phyloP scores from a whole-genome alignment of 2,888 invertebrate species.

The Andrena bicolor region DNA sequence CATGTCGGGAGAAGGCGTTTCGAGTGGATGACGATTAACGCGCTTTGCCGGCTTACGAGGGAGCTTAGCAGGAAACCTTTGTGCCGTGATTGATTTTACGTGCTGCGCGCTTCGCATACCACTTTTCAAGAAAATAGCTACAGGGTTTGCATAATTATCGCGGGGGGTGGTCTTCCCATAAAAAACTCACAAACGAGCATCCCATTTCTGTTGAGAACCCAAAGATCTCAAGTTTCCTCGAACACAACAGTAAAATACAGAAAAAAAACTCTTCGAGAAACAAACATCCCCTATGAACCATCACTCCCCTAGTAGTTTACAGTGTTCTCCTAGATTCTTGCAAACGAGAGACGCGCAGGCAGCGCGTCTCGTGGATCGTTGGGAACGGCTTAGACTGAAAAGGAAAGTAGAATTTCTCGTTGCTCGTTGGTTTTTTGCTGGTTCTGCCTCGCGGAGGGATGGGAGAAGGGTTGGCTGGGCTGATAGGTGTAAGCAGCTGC shows the following conservation, averaged over 20 bases:
- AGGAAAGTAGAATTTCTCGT: neutral
- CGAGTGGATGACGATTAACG: conserved; percentile 13
- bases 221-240: too few species aligned
- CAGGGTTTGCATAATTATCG: too few species aligned
- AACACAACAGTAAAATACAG: too few species aligned
- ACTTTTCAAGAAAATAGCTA: too few species aligned
- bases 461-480: neutral
- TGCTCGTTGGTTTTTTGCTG: neutral
- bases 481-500: conserved; percentile 50
- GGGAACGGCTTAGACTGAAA: conserved; percentile 12
- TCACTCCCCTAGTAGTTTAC: too few species aligned
- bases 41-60: neutral
- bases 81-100: conserved; percentile 3
- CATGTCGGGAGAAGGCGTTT: neutral
- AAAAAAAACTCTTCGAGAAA: too few species aligned
- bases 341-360: neutral
- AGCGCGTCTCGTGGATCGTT: neutral
- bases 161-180: too few species aligned
- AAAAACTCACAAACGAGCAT: too few species aligned
- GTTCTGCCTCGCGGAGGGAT: neutral
- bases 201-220: too few species aligned
- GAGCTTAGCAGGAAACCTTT: too few species aligned
- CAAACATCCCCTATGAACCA: too few species aligned
- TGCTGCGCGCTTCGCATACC: too few species aligned
- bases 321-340: neutral